A percentile compares a stretch with the other conserved stretches of the same genome.
Evolutionary conservation across 2,113 vertebrate species (phyloP).

Genomic region (Varanus salvator): DNA sequence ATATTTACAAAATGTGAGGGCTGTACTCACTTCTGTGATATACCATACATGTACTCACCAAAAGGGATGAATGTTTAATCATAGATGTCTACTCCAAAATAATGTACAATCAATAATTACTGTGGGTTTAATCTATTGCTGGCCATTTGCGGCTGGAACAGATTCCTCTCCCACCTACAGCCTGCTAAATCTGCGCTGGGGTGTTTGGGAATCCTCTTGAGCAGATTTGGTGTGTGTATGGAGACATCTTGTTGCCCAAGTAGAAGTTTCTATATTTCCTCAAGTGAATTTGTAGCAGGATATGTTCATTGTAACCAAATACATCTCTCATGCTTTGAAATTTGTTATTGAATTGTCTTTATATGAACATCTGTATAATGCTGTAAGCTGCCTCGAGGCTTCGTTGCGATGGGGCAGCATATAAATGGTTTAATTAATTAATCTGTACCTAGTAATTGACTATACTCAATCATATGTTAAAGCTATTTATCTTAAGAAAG

Average conservation of each 20-base stretch:
- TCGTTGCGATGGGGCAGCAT: too few relatives aligned
- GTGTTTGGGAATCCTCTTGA: too few relatives aligned
- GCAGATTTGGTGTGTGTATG: too few relatives aligned
- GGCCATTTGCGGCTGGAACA: too few relatives aligned
- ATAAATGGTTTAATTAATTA: too few relatives aligned
- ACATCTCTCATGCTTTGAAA: slow-evolving; percentile 13
- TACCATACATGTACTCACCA: neutral
- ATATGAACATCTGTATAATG: neutral
- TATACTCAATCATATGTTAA: neutral
- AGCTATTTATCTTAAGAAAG: neutral
- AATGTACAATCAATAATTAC: neutral
- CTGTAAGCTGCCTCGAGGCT: too few relatives aligned
- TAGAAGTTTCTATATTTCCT: neutral
- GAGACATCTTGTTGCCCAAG: too few relatives aligned
- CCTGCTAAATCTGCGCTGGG: too few relatives aligned
- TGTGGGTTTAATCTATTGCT: too few relatives aligned
- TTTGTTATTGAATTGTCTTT: neutral
- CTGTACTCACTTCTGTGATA: too few relatives aligned
- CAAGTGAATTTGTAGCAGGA: neutral
- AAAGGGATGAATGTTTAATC: neutral
- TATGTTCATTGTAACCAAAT: neutral
- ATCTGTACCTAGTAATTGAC: neutral
- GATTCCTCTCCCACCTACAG: too few relatives aligned
- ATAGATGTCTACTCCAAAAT: neutral
- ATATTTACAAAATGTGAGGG: too few relatives aligned